Conservation (phyloP, 2,113 vertebrate genomes). For the Tragelaphus scriptus region DNA sequence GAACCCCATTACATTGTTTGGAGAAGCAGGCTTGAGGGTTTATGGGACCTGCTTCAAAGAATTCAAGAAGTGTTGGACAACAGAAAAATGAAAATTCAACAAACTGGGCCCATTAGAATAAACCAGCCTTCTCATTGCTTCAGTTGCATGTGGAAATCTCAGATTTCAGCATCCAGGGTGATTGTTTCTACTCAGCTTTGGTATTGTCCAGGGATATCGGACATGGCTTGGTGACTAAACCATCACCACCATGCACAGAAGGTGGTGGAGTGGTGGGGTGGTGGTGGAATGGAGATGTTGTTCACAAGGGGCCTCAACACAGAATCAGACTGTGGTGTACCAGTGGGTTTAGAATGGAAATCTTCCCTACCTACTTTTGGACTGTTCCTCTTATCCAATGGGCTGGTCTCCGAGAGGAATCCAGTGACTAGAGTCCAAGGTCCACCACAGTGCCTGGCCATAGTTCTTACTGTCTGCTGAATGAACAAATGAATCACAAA, state of each 20-base stretch:
- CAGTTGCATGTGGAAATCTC: neutral
- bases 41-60: neutral
- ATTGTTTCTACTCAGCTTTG: neutral
- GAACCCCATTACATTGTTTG: neutral
- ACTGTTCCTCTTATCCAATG: neutral
- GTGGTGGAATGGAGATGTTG: neutral
- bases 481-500: neutral
- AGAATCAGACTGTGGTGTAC: neutral
- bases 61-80: neutral
- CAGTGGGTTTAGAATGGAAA: neutral
- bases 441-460: neutral
- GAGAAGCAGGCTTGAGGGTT: neutral
- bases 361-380: neutral
- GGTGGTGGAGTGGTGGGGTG: neutral
- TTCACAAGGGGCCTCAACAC: neutral
- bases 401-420: neutral
- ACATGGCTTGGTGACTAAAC: neutral
- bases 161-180: neutral
- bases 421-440: neutral
- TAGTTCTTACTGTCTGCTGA: neutral
- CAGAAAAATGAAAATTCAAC: neutral
- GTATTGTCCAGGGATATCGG: neutral
- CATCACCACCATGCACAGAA: neutral
- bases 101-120: neutral
- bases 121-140: neutral